Percentiles rank a stretch among this genome's conserved stretches.
phyloP scores from a whole-genome alignment of 2,888 invertebrate genomes.

The Rhagonycha lutea region DNA sequence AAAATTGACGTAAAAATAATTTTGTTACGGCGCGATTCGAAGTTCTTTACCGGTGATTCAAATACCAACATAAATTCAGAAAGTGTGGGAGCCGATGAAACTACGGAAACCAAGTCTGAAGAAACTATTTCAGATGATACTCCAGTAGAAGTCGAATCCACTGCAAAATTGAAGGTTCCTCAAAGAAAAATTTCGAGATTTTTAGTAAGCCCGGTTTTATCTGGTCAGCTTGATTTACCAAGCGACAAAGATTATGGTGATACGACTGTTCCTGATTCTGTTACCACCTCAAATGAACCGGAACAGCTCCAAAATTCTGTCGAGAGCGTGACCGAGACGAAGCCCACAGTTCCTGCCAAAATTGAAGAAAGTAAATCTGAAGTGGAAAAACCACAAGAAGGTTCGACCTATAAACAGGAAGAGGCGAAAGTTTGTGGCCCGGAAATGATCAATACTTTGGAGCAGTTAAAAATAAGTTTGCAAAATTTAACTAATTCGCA shows the following conservation, averaged over 20 bases:
- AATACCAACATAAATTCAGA: constrained; percentile 12
- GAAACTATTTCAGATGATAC: constrained; percentile 33
- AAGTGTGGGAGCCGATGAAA: neutral
- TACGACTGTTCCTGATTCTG: constrained; percentile 13
- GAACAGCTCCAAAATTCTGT: neutral
- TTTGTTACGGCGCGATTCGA: constrained; percentile 39
- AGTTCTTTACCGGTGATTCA: constrained; percentile 10
- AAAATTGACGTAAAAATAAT: constrained; percentile 50
- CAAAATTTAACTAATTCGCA: constrained; percentile 63
- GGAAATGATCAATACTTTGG: constrained; percentile 59
- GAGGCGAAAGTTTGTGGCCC: constrained; percentile 49
- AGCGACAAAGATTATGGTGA: constrained; percentile 49
- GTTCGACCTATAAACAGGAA: constrained; percentile 35
- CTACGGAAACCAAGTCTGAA: constrained; percentile 17
- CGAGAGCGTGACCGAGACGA: neutral
- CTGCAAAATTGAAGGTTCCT: constrained; percentile 49
- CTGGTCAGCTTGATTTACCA: constrained; percentile 56
- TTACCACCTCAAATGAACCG: neutral
- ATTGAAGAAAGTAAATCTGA: constrained; percentile 33
- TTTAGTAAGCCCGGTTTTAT: constrained; percentile 79
- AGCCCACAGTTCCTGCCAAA: neutral
- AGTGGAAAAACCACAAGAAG: constrained; percentile 20
- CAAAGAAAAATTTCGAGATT: constrained; percentile 80
- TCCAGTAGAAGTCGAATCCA: constrained; percentile 8
- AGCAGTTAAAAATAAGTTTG: constrained; percentile 62